Evolutionary conservation across 2,797 vertebrate genomes (phyloP).

Genomic region (Eulemur mongoz): DNA sequence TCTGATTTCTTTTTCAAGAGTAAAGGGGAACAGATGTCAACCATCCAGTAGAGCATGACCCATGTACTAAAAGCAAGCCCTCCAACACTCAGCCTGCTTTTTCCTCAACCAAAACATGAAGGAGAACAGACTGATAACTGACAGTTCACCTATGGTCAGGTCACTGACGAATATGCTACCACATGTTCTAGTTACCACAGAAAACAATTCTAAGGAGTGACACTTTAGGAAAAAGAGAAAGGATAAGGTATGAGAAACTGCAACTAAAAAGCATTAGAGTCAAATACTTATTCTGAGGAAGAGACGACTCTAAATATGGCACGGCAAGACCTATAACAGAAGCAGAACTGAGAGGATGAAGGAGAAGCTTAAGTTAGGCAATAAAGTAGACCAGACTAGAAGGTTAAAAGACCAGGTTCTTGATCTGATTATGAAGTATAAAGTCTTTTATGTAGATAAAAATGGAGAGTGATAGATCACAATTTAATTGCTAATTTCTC

Average conservation of each 20-base stretch:
- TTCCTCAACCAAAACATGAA: slow-evolving; percentile 38
- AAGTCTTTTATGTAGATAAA: slow-evolving; percentile 19
- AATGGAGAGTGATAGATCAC: not conserved
- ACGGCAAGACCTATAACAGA: not conserved
- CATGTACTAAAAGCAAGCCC: not conserved
- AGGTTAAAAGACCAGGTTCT: not conserved
- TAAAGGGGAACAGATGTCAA: not conserved
- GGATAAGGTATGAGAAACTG: not conserved
- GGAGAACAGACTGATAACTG: not conserved
- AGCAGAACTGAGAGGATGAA: not conserved
- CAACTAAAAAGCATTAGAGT: not conserved
- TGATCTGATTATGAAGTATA: not conserved
- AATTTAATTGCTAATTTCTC: slow-evolving; percentile 7
- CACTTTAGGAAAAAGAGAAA: not conserved
- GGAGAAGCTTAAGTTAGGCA: not conserved
- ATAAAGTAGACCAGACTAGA: slow-evolving; percentile 33
- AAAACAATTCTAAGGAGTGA: not conserved
- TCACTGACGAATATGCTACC: not conserved
- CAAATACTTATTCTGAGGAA: not conserved
- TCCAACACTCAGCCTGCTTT: not conserved
- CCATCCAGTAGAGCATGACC: not conserved
- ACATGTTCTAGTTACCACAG: not conserved
- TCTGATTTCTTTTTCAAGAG: slow-evolving; percentile 10
- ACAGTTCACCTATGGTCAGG: not conserved
- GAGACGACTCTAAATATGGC: not conserved